Evolutionary conservation across 2,113 vertebrate species (phyloP).

Genomic region (Psittacus erithacus): DNA sequence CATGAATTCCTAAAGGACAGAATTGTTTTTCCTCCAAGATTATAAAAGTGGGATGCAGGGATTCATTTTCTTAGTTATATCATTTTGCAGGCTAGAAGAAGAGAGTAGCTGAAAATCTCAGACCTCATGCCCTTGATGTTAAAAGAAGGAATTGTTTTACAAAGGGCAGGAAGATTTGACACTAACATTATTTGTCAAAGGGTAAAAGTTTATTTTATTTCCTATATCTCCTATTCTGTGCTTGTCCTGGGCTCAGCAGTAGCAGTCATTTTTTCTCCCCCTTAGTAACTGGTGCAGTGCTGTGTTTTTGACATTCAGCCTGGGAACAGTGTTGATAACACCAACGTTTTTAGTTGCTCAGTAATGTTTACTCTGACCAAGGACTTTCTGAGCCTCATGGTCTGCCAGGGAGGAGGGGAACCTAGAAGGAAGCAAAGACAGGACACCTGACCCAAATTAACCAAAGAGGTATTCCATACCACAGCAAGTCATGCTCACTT

Average conservation of each 20-base stretch:
- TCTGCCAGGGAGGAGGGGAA: too few relatives aligned
- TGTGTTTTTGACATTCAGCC: too few relatives aligned
- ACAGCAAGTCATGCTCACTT: too few relatives aligned
- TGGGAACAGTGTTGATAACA: too few relatives aligned
- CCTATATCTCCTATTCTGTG: not conserved
- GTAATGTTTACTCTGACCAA: too few relatives aligned
- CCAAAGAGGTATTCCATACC: too few relatives aligned
- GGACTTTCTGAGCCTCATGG: too few relatives aligned
- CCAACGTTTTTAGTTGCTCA: too few relatives aligned
- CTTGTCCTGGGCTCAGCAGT: not conserved
- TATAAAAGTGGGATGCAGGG: not conserved
- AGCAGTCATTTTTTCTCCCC: too few relatives aligned
- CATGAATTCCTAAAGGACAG: not conserved
- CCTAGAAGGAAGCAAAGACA: too few relatives aligned
- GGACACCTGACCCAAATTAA: too few relatives aligned
- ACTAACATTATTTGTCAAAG: not conserved
- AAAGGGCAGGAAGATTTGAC: not conserved
- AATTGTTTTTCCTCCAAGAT: not conserved
- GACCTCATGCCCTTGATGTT: not conserved
- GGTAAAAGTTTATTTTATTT: conserved; percentile 42
- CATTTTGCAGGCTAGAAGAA: not conserved
- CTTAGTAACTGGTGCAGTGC: too few relatives aligned
- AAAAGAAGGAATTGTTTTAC: not conserved
- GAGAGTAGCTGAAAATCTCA: not conserved
- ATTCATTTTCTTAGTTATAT: not conserved